Evolutionary conservation across 2,888 invertebrate species (phyloP).

Genomic region (Caenorhabditis sinica): DNA sequence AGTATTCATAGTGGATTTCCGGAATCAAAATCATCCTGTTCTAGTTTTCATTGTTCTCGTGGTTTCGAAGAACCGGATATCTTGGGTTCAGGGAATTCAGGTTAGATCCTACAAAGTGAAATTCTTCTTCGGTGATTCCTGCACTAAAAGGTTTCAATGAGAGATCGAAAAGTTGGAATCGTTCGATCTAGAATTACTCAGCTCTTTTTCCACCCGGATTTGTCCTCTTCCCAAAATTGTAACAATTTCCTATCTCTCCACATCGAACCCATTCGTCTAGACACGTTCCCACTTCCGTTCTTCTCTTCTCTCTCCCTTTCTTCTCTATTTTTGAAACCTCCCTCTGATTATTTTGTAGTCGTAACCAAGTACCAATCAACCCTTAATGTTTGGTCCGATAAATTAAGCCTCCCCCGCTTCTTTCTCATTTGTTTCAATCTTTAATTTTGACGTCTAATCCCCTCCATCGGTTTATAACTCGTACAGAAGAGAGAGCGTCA

Average conservation of each 20-base stretch:
- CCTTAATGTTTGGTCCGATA: slow-evolving; percentile 17
- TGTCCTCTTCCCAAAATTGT: background rate
- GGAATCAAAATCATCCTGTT: too few species aligned
- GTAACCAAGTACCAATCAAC: slow-evolving; percentile 42
- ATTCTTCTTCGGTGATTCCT: too few species aligned
- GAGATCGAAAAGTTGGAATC: too few species aligned
- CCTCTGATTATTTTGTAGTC: background rate
- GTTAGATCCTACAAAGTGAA: too few species aligned
- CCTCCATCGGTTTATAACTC: slow-evolving; percentile 15
- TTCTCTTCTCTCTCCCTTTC: background rate
- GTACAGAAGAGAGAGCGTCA: background rate
- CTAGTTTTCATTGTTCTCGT: too few species aligned
- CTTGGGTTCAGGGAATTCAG: too few species aligned
- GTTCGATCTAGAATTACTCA: too few species aligned
- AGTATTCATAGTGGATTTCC: too few species aligned
- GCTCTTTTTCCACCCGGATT: too few species aligned
- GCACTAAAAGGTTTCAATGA: too few species aligned
- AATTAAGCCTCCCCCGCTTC: slow-evolving; percentile 34
- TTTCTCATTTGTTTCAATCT: slow-evolving; percentile 12
- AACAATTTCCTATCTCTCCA: background rate
- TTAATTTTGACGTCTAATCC: slow-evolving; percentile 7
- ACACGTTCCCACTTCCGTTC: background rate
- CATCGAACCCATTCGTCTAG: background rate
- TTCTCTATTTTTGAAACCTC: background rate
- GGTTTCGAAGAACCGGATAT: too few species aligned